These are phyloP conservation scores for Ovibos moschatus DNA, from an alignment of 2,113 vertebrate genomes.

Conservation along the genomic window DNA sequence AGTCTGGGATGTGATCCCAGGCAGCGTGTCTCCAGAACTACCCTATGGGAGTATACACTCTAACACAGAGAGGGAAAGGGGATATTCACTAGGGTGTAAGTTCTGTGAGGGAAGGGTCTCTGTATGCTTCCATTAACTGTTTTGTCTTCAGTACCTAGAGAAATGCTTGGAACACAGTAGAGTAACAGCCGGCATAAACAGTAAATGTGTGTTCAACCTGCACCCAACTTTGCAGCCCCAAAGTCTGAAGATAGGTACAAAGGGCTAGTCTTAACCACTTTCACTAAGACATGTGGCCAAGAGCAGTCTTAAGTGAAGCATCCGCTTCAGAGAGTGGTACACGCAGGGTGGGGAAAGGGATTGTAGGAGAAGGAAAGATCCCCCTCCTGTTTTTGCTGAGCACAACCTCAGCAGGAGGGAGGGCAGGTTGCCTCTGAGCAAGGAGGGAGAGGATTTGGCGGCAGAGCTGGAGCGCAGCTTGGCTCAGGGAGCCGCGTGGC, in stretches of 20 bases:
- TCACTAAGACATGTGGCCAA: neutral
- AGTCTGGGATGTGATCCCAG: neutral
- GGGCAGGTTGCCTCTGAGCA: neutral
- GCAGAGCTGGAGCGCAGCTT: neutral
- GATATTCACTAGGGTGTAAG: neutral
- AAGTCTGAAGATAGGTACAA: neutral
- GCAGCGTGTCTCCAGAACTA: neutral
- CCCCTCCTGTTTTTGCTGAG: neutral
- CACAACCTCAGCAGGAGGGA: neutral
- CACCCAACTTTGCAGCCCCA: neutral
- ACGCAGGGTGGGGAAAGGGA: neutral
- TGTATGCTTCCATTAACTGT: neutral
- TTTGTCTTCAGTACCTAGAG: neutral
- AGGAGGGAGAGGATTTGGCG: conserved; percentile 16
- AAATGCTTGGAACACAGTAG: neutral
- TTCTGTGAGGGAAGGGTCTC: neutral
- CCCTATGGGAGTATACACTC: neutral
- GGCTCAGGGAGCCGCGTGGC: neutral
- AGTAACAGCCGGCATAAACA: neutral
- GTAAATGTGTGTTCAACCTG: neutral
- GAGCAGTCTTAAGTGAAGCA: neutral
- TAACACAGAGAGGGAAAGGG: neutral
- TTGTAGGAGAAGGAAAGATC: neutral
- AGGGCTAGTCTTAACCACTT: neutral
- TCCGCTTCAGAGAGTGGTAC: neutral